phyloP scores from a whole-genome alignment of 2,888 invertebrate species.

The Carpatolechia fugitivella region DNA sequence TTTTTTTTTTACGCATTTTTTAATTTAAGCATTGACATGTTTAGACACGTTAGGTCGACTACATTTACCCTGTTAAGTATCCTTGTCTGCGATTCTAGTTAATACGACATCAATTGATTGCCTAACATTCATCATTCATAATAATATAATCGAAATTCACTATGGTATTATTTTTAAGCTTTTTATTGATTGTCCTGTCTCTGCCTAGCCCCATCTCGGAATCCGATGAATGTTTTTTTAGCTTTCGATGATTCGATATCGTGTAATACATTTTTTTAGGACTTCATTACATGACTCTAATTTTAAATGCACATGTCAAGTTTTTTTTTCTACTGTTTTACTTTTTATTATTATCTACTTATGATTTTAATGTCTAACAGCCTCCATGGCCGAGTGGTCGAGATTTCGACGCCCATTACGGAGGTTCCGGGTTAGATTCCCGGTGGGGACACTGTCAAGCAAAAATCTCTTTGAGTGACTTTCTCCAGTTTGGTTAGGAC shows the following conservation, averaged over 20 bases:
- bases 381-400: too few species aligned
- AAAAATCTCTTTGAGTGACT: too few species aligned
- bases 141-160: conserved; percentile 48
- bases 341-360: too few species aligned
- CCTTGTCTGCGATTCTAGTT: conserved; percentile 47
- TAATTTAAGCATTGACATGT: conserved; percentile 48
- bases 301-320: conserved; percentile 26
- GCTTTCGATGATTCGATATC: conserved; percentile 46
- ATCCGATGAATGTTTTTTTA: conserved; percentile 53
- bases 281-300: conserved; percentile 25
- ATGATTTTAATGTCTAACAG: too few species aligned
- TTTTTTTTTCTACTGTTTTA: conserved; percentile 19
- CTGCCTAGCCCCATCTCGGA: conserved; percentile 47
- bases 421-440: too few species aligned
- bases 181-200: conserved; percentile 54
- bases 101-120: conserved; percentile 63
- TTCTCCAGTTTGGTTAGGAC: too few species aligned
- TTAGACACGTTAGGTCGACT: conserved; percentile 47
- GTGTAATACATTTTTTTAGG: conserved; percentile 28
- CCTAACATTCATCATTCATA: conserved; percentile 65
- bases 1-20: conserved; percentile 25
- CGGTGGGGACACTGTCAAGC: too few species aligned
- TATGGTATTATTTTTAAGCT: conserved; percentile 39
- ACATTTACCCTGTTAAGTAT: conserved; percentile 47
- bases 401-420: too few species aligned